Base-by-base conservation (phyloP, 2,888 invertebrate species). In the Rotaria macrura region DNA sequence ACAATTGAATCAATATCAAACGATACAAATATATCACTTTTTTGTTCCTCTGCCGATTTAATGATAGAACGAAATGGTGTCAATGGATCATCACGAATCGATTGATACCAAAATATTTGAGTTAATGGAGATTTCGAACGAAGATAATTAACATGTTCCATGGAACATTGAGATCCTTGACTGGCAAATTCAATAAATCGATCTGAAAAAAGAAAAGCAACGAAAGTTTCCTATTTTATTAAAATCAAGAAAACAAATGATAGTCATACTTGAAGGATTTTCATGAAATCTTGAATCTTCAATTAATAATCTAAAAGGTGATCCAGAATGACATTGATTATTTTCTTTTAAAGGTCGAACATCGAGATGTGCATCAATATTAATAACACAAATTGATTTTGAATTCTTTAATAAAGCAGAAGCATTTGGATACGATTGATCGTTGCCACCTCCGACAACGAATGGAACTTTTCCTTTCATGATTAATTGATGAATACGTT, bases 331-430 rank as follows among this genome's bases (percentile, higher is more conserved):
- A 47, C 79, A 38, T 85, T 84, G 47, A 52, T 85, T 49, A 52
- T 85, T 49, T 34, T 40, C 23, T 34, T 72, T 38, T 10, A 83
- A 52, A 25, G 86, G 86, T 79, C 86, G 40, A 20, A 86, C 86
- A 85, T 86, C 86, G 29, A 86, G 79, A 86, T 86, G 86, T 40
- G 86, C 86, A 83, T 86, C 86, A 54, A 86, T 85, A 85, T 86
- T 86, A 43, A 86, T 85, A 25, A 86, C 85, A 79, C 54, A 83
- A n/a, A 79, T 23, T 43, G 79, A 79, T 43, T 79, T 43, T 2
- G 20, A 25, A 43, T 79, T 40, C 20, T 74, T 40, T 34, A 85
- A 55, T 49, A 86, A 47, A 29, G 38, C 86, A 1, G 38, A 34
- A 52, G 49, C 85, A 85, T 86, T 86, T 20, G 85, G 86, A 85